Evolutionary conservation across 2,888 invertebrate genomes (phyloP).

Genomic region (Pyrochroa serraticornis): DNA sequence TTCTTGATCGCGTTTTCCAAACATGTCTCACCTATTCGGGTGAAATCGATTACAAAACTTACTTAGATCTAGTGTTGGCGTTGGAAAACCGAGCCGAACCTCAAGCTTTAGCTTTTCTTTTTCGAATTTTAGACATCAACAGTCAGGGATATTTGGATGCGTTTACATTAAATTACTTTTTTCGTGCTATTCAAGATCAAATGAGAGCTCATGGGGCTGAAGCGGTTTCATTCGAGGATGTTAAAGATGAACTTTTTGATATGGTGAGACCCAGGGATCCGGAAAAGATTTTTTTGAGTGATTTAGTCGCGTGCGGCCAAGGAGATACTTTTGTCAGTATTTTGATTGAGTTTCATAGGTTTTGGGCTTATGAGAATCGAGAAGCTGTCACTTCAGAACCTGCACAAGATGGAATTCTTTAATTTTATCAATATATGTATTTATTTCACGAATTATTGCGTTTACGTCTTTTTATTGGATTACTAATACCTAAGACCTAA

Average conservation of each 20-base stretch:
- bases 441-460: too few relatives aligned
- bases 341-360: constrained; percentile 92
- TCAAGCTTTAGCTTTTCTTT: constrained; percentile 89
- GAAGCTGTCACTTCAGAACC: constrained; percentile 76
- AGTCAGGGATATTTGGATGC: constrained; percentile 86
- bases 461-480: too few relatives aligned
- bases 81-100: constrained; percentile 91
- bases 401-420: constrained; percentile 46
- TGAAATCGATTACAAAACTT: constrained; percentile 97
- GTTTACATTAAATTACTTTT: constrained; percentile 92
- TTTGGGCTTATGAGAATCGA: constrained; percentile 95
- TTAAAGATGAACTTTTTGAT: constrained; percentile 97
- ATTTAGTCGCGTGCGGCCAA: constrained; percentile 85
- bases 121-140: constrained; percentile 89
- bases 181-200: constrained; percentile 90
- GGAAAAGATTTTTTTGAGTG: constrained; percentile 81
- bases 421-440: too few relatives aligned
- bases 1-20: constrained; percentile 92
- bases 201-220: constrained; percentile 88
- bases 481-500: too few relatives aligned
- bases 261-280: constrained; percentile 93
- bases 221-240: constrained; percentile 89
- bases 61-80: constrained; percentile 91
- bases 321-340: constrained; percentile 94
- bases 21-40: constrained; percentile 94